Base-by-base conservation (phyloP, 2,113 vertebrate genomes). In the Sylvietta virens region DNA sequence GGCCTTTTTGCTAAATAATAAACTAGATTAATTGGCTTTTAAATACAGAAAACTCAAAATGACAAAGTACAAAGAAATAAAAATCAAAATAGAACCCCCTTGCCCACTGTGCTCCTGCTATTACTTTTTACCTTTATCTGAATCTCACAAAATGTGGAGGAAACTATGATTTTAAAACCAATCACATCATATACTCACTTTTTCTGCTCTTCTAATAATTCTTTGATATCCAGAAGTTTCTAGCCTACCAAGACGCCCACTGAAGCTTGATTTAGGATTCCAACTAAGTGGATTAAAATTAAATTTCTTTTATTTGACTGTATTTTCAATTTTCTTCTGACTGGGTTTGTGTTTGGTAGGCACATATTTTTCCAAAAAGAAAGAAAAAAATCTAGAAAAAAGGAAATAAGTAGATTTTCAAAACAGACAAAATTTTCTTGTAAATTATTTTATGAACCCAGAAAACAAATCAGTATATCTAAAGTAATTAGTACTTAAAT, bases 21-120 rank as follows among this genome's bases (percentile, higher is more conserved):
- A 89, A 64, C 21, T 51, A 53, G 57, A 71, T 91, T 85, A 94
- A 92, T 94, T 86, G 56, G 44, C 24, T 93, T 94, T 92, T 92
- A 71, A 89, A 64, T 60, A 94, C 47, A 89, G 60, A 94, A 84
- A 94, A 79, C 19, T 81, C 67, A 88, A 79, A 94, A 93, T 53
- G 0, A 69, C 40, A 71, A 78, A 60, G 27, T 42, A 76, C 35
- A 37, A 79, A 92, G 47, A 51, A 91, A 82, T 22, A 88, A 93
- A 96, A 93, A 64, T 56, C 83, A 92, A 81, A 92, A 69, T 24
- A 78, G 39, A 71, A 44, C 31, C 91, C 40, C 39, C 17, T 30
- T 76, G 14, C 31, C 15, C n/a, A 37, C 48, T 69, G 8, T 16
- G 5, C 10, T 78, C n/a, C 71, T 76, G 16, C 19, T 80, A 26